Base-by-base conservation (phyloP, 2,797 vertebrate species). In the Periophthalmus magnuspinnatus region DNA sequence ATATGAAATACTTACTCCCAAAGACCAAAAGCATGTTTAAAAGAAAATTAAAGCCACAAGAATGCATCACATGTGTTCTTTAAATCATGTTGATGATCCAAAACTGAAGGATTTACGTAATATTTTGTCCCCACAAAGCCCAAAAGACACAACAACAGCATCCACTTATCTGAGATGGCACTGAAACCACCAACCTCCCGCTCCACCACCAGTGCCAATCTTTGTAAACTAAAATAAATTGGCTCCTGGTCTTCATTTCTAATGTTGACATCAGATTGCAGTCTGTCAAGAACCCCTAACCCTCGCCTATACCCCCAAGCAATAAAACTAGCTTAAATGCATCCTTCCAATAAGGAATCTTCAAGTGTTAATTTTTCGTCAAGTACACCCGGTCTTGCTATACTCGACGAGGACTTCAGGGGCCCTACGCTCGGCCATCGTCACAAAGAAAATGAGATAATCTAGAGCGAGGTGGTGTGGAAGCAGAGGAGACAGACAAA, bases 401-500 rank as follows among this genome's bases (percentile, higher is more conserved):
- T 16, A 70, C 62, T 8, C 32, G 6, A 1, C 34, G 21, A 22
- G 58, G 73, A 59, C 67, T 76, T 72, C 33, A 28, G 57, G 13
- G 52, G 61, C 54, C 34, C 59, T 68, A 14, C 17, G 58, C 69
- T 79, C 74, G 45, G 67, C 71, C 65, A 69, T 72, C 38, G 50
- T 77, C 70, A 73, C 64, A 72, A 16, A 74, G 73, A 77, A 78
- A 84, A 86, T 79, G 79, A 76, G 65, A 57, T 79, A 84, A 78
- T 88, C 74, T 68, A 32, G 70, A 71, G 77, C 84, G 84, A 58
- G 70, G 75, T 75, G 75, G 83, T 79, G 81, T 77, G 72, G 81
- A 74, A 88, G 82, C 28, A 48, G 66, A 84, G 80, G 75, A 79
- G 77, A 68, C 71, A 76, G 76, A 76, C 67, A 76, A 74, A 79